Percentiles rank a stretch among this genome's conserved stretches.
Conservation (phyloP, 2,888 invertebrate species). For the Eilema griseolum region DNA sequence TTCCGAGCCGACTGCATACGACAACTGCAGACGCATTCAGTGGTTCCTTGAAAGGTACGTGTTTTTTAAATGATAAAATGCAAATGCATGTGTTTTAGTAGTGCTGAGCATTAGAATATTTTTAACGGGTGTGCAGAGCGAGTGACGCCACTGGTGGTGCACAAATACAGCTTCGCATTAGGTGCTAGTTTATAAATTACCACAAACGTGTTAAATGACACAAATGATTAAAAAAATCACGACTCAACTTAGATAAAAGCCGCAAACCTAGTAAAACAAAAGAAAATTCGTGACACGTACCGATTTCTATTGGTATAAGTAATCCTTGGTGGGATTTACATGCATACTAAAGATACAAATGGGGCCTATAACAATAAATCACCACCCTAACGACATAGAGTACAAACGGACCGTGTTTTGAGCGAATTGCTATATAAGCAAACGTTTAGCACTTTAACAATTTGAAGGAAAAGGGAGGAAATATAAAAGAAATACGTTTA, state of each 20-base stretch:
- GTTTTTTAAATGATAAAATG: too few relatives aligned
- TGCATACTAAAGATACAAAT: slow-evolving; percentile 60
- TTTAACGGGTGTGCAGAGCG: too few relatives aligned
- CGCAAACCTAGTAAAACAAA: slow-evolving; percentile 27
- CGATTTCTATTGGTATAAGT: slow-evolving; percentile 56
- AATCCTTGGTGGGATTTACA: slow-evolving; percentile 58
- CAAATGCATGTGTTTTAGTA: too few relatives aligned
- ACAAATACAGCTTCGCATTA: too few relatives aligned
- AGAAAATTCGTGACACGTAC: slow-evolving; percentile 48
- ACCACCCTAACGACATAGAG: slow-evolving; percentile 62
- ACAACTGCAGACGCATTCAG: too few relatives aligned
- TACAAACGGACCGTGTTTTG: slow-evolving; percentile 64
- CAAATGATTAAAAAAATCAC: not conserved
- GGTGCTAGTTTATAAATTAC: too few relatives aligned
- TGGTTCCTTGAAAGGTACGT: too few relatives aligned
- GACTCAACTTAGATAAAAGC: slow-evolving; percentile 20
- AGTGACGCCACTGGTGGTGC: too few relatives aligned
- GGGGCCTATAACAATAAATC: slow-evolving; percentile 68
- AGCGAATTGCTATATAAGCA: slow-evolving; percentile 55
- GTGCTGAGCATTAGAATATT: too few relatives aligned
- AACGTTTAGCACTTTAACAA: slow-evolving; percentile 32
- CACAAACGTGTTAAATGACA: too few relatives aligned
- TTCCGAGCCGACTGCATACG: too few relatives aligned
- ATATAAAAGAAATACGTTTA: not conserved
- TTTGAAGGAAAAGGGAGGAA: slow-evolving; percentile 6